Base-by-base conservation (phyloP, 2,797 vertebrate genomes). In the Muraenolepis orangiensis region DNA sequence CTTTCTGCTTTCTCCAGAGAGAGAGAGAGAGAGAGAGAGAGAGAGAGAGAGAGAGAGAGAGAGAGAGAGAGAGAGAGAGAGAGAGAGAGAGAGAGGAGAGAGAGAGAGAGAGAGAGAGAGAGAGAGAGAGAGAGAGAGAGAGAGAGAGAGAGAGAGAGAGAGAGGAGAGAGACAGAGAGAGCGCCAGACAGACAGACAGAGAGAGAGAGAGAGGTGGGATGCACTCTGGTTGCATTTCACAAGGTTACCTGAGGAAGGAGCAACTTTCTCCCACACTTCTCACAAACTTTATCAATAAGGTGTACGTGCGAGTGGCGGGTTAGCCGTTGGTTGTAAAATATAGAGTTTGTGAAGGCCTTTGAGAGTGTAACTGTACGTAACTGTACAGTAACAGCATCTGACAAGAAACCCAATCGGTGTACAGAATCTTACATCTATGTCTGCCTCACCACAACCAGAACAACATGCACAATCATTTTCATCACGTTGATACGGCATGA, bases 221-320 rank as follows among this genome's bases (percentile, higher is more conserved):
- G 71, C 14, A 70, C 36, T 80, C 67, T 72, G 72, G 72, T 72
- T 82, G 78, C 80, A 80, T 77, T 80, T 69, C 74, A 72, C 64
- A 26, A 38, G 71, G 30, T 73, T 64, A 82, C 70, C 75, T 0
- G 0, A 77, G 66, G 72, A 72, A 78, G 26, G 40, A 72, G 42
- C 40, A 72, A 72, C 71, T 57, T 57, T 57, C 51, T 23, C 51
- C 20, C 7, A 57, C 51, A n/a, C n/a, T 57, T 57, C 40, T 57
- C 51, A n/a, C 4, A 23, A 20, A 57, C 20, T 57, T n/a, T n/a
- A 57, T 57, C 20, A 11, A 20, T n/a, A 10, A 57, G 51, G 7
- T 23, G 5, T 23, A 1, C 0, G 6, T 57, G 2, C 20, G 20
- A 10, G 16, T 18, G 4, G 51, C n/a, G n/a, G n/a, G n/a, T n/a